Evolutionary conservation across 2,797 vertebrate species (phyloP).

Genomic region (Urocyon cinereoargenteus): DNA sequence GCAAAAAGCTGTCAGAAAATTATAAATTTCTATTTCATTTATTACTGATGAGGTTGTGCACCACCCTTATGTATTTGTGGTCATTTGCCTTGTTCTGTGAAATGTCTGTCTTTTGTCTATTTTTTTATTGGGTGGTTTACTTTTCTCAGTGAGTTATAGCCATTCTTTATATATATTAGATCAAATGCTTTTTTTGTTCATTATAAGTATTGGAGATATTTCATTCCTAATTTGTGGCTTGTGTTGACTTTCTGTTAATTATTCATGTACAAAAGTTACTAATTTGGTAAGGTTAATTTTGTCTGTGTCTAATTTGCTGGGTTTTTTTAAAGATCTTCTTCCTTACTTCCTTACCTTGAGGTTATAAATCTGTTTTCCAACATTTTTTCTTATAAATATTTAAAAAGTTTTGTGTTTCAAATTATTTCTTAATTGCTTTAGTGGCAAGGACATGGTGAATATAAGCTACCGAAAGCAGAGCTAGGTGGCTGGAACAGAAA

Average conservation of each 20-base stretch:
- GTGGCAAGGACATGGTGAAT: not conserved
- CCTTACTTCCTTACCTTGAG: conserved; percentile 11
- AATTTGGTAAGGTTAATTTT: not conserved
- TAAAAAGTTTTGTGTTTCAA: not conserved
- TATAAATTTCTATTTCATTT: not conserved
- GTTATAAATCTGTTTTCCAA: not conserved
- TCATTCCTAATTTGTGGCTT: not conserved
- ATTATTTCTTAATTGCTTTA: not conserved
- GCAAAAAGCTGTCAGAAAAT: not conserved
- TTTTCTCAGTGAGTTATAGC: not conserved
- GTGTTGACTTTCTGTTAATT: not conserved
- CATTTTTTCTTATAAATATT: conserved; percentile 39
- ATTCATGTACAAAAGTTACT: conserved; percentile 25
- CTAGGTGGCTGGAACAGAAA: not conserved
- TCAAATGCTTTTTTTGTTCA: conserved; percentile 16
- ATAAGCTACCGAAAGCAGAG: not conserved
- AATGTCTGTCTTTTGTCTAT: not conserved
- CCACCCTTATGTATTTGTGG: not conserved
- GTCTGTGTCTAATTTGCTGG: not conserved
- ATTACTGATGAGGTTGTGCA: not conserved
- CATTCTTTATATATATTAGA: conserved; percentile 49
- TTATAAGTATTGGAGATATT: not conserved
- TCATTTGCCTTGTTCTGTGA: not conserved
- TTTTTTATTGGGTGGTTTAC: conserved; percentile 1
- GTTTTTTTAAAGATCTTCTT: conserved; percentile 28